A percentile compares a stretch with the other conserved stretches of the same genome.
Evolutionary conservation across 2,113 vertebrate species (phyloP).

Genomic region (Recurvirostra avosetta): DNA sequence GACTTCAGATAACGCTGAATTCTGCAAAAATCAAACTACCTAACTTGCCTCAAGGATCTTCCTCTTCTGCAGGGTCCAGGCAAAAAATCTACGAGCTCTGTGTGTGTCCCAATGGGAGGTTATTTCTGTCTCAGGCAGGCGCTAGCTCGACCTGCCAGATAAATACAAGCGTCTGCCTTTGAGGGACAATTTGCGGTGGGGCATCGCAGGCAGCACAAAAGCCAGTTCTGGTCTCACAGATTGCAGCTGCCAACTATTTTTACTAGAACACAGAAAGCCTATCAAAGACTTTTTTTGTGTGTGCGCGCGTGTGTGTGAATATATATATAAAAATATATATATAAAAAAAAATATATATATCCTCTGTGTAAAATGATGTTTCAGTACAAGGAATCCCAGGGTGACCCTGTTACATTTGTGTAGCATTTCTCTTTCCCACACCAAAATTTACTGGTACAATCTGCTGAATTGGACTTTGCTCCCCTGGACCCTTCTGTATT

Average conservation of each 20-base stretch:
- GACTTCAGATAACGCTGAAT: conserved; percentile 89
- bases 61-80: conserved; percentile 84
- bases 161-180: conserved; percentile 94
- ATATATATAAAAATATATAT: conserved; percentile 72
- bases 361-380: conserved; percentile 82
- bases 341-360: conserved; percentile 79
- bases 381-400: conserved; percentile 86
- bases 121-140: conserved; percentile 96
- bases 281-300: conserved; percentile 74
- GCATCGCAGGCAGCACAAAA: conserved; percentile 58
- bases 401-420: conserved; percentile 80
- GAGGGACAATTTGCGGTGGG: conserved; percentile 67
- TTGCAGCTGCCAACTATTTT: conserved; percentile 76
- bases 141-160: conserved; percentile 94
- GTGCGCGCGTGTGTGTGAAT: conserved; percentile 45
- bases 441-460: conserved; percentile 16
- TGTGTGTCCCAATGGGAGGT: conserved; percentile 91
- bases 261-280: conserved; percentile 82
- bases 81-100: conserved; percentile 97
- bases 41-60: conserved; percentile 90
- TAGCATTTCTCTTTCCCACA: conserved; percentile 59
- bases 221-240: conserved; percentile 68
- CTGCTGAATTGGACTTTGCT: conserved; percentile 33
- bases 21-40: conserved; percentile 91
- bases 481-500: background rate